Conservation (phyloP, 2,888 invertebrate genomes). For the Temnothorax ravouxi region DNA sequence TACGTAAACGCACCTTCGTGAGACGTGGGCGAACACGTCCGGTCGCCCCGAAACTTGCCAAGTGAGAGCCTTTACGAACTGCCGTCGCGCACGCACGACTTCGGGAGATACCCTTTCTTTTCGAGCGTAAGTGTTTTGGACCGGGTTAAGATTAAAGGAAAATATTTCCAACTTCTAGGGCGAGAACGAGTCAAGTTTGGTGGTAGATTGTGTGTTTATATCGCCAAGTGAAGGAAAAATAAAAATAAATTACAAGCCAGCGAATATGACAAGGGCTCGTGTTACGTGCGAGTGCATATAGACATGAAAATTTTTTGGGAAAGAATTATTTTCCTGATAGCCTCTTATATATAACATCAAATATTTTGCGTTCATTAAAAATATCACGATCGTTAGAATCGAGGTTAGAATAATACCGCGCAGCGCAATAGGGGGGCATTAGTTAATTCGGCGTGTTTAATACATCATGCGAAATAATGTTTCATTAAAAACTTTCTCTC, state of each 20-base stretch:
- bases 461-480: conserved; percentile 53
- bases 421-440: not conserved
- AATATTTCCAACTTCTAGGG: conserved; percentile 55
- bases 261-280: conserved; percentile 23
- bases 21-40: conserved; percentile 33
- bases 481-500: conserved; percentile 49
- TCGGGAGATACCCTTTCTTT: conserved; percentile 19
- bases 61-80: conserved; percentile 33
- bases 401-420: conserved; percentile 15
- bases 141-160: conserved; percentile 60
- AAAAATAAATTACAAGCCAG: conserved; percentile 54
- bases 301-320: conserved; percentile 15
- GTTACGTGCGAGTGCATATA: conserved; percentile 34
- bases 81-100: conserved; percentile 35
- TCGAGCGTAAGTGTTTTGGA: conserved; percentile 48
- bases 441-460: conserved; percentile 32
- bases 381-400: not conserved
- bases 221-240: conserved; percentile 41
- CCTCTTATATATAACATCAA: conserved; percentile 1
- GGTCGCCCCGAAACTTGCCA: conserved; percentile 18
- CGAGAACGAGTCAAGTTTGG: conserved; percentile 28
- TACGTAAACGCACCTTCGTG: conserved; percentile 69
- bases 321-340: not conserved
- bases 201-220: conserved; percentile 29
- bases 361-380: not conserved